phyloP scores from a whole-genome alignment of 2,113 vertebrate genomes.

The Narcine bancroftii region DNA sequence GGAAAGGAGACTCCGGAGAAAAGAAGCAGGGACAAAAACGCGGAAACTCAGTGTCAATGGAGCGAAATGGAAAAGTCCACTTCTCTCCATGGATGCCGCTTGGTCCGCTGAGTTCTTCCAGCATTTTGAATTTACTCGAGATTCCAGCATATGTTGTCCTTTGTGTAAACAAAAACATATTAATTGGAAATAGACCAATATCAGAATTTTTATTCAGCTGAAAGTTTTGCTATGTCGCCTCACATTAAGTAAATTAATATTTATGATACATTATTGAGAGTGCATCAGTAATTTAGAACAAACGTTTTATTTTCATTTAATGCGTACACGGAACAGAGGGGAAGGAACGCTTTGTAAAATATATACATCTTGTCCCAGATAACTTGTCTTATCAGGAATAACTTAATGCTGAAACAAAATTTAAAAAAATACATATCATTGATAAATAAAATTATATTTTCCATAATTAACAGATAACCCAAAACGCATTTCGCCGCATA shows the following conservation, averaged over 20 bases:
- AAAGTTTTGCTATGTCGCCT: neutral
- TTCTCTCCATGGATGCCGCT: too few species aligned
- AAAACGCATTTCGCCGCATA: too few species aligned
- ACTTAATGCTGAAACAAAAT: neutral
- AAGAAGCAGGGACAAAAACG: neutral
- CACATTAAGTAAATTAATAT: constrained; percentile 12
- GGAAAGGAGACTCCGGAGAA: neutral
- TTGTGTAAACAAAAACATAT: neutral
- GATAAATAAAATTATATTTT: neutral
- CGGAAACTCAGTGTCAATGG: too few species aligned
- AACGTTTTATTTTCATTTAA: neutral
- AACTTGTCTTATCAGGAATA: neutral
- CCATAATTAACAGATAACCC: neutral
- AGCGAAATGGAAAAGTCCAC: too few species aligned
- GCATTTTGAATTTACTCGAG: too few species aligned
- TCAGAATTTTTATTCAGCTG: constrained; percentile 12
- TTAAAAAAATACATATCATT: too few species aligned
- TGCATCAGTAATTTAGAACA: neutral
- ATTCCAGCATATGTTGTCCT: too few species aligned
- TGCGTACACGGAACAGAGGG: neutral
- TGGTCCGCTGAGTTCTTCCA: too few species aligned
- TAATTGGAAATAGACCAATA: constrained; percentile 22
- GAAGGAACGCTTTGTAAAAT: neutral
- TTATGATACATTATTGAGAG: neutral
- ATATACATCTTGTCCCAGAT: too few species aligned